Conservation (phyloP, 2,113 vertebrate species). For the Perca schrenkii region DNA sequence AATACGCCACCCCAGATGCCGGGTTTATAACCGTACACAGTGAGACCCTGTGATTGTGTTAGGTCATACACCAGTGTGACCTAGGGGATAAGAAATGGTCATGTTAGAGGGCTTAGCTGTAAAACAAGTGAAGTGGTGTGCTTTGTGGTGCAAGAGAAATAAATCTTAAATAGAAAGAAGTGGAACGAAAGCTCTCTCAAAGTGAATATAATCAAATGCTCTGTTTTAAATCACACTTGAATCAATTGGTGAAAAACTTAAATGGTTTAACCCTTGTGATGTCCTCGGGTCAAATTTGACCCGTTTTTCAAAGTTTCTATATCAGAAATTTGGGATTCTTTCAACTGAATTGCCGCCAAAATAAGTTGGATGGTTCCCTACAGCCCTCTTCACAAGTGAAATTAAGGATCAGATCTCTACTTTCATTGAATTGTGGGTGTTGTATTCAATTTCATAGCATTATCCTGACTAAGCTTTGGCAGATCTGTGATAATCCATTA, state of each 20-base stretch:
- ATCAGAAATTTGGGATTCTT: no score
- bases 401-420: no score
- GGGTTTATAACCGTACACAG: not conserved
- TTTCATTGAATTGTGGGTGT: no score
- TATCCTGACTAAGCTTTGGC: no score
- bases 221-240: not conserved
- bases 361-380: no score
- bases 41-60: accelerated
- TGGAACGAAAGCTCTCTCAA: not conserved
- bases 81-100: constrained; percentile 52
- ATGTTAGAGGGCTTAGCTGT: not conserved
- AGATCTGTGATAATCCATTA: no score
- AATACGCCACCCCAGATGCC: not conserved
- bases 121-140: not conserved
- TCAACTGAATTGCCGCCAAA: no score
- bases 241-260: not conserved
- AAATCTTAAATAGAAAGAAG: not conserved
- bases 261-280: not conserved
- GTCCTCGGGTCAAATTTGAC: no score
- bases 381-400: no score
- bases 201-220: not conserved
- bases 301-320: no score
- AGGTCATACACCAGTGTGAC: constrained; percentile 62
- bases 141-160: not conserved
- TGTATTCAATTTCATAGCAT: no score